A percentile compares a stretch with the other conserved stretches of the same genome.
Evolutionary conservation across 1,140 invertebrate species (phyloP).

Genomic region (Lepidotrigona ventralis): DNA sequence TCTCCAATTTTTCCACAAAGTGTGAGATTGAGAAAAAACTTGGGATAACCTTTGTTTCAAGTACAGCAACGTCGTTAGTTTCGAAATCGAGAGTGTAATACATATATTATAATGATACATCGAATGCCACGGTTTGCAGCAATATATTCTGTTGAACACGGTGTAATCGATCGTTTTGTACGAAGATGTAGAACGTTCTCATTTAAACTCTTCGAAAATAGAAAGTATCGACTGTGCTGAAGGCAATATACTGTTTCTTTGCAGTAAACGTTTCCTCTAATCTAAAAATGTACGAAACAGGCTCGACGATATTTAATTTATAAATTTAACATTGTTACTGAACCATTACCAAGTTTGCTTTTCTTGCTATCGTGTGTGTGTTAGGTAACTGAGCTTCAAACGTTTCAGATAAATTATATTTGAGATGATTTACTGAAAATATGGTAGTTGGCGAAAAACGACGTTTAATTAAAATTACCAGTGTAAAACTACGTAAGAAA

Average conservation of each 20-base stretch:
- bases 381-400: background rate
- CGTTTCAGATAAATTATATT: background rate
- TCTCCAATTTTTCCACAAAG: background rate
- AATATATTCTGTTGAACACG: slow-evolving; percentile 7
- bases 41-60: background rate
- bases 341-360: background rate
- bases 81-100: background rate
- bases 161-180: slow-evolving; percentile 35
- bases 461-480: no score
- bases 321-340: background rate
- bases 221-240: slow-evolving; percentile 17
- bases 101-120: background rate
- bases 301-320: background rate
- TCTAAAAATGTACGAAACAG: background rate
- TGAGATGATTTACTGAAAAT: background rate
- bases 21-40: background rate
- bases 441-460: background rate
- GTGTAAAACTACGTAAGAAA: background rate
- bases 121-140: background rate
- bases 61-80: background rate
- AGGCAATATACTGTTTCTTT: background rate
- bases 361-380: background rate
- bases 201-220: slow-evolving; percentile 44
- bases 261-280: background rate
- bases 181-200: slow-evolving; percentile 36